Base-by-base conservation (phyloP, 2,797 vertebrate species). In the Microchirus variegatus region DNA sequence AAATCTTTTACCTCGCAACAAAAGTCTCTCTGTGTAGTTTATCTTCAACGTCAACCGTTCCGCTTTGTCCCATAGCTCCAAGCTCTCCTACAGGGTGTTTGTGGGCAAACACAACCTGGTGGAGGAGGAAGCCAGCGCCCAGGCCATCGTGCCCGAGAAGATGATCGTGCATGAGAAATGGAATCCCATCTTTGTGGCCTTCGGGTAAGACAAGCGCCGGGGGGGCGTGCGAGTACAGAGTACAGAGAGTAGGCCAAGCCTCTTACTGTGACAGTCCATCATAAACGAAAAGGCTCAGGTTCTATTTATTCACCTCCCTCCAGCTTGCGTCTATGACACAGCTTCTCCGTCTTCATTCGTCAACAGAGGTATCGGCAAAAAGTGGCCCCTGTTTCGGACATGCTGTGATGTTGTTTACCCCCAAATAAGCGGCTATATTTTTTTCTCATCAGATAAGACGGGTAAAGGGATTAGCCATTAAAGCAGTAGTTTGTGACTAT, bases 61-160 rank as follows among this genome's bases (percentile, higher is more conserved):
- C 73, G 14, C 40, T 67, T 53, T 68, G 36, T 56, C 49, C 46
- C 15, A 2, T 75, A 94, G 92, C 75, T 10, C 63, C 12, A 15
- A 72, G 16, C 52, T 90, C 38, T 88, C 88, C 77, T 94, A 94
- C 89, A 92, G 92, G 41, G 93, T 94, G 74, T 86, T 76, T 42
- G 87, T 94, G 48, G 93, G 93, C 16, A 94, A 94, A 85, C 43
- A 94, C 84, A 92, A 93, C 85, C 90, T 94, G 84, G 42, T 90
- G 5, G 73, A 78, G 65, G 75, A 86, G 0, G 93, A 94, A 72
- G 61, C 58, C 1, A 85, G 73, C 37, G 87, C 93, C 70, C 61
- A 82, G 74, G 88, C 92, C 63, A 90, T 94, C 58, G 52, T 87
- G 52, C 78, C 93, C 0, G 91, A 92, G 81, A 92, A 89, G 82